Conservation (phyloP, 2,797 vertebrate genomes). For the Oryzias dopingdopingensis region DNA sequence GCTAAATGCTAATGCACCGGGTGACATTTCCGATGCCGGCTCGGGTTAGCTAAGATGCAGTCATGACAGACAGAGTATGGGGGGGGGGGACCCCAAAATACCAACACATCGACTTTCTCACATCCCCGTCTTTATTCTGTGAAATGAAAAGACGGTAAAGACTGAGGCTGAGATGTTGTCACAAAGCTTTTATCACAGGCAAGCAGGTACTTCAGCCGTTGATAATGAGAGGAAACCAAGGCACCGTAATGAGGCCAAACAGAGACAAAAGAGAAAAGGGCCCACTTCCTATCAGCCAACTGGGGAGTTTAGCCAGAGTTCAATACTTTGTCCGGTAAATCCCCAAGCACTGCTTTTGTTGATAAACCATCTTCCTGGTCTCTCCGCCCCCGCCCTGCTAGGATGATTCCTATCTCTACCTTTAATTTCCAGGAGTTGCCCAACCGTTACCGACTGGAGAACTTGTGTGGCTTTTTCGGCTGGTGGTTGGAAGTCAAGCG, state of each 20-base stretch:
- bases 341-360: slow-evolving; percentile 49
- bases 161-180: slow-evolving; percentile 47
- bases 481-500: slow-evolving; percentile 34
- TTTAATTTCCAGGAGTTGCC: slow-evolving; percentile 61
- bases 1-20: slow-evolving; percentile 81
- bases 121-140: slow-evolving; percentile 32
- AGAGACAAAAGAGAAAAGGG: slow-evolving; percentile 36
- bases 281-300: slow-evolving; percentile 46
- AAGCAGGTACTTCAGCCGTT: slow-evolving; percentile 44
- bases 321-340: slow-evolving; percentile 50
- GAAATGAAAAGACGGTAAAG: slow-evolving; percentile 33
- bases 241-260: slow-evolving; percentile 24
- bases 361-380: slow-evolving; percentile 54
- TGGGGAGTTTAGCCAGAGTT: slow-evolving; percentile 44
- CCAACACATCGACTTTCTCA: slow-evolving; percentile 18
- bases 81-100: slow-evolving; percentile 41
- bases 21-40: slow-evolving; percentile 77
- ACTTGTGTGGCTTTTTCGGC: slow-evolving; percentile 29
- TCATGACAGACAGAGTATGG: slow-evolving; percentile 51
- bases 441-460: slow-evolving; percentile 53
- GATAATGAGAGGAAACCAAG: slow-evolving; percentile 47
- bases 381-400: slow-evolving; percentile 4
- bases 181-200: slow-evolving; percentile 54
- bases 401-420: slow-evolving; percentile 55
- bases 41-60: slow-evolving; percentile 62